Evolutionary conservation across 2,888 invertebrate genomes (phyloP).

Genomic region (Torymus auratus): DNA sequence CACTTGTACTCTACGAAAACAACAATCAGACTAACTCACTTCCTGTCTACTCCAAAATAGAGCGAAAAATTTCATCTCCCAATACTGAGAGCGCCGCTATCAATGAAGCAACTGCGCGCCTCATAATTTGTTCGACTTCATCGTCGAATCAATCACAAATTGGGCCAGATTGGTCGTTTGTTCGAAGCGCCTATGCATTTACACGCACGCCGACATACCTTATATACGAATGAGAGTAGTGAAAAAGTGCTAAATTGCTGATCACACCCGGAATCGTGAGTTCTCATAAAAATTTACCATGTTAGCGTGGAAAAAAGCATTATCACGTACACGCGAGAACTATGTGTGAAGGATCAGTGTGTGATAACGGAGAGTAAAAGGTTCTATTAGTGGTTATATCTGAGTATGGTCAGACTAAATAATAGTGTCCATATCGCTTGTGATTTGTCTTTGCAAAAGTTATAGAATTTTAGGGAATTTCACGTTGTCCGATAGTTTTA

Average conservation of each 20-base stretch:
- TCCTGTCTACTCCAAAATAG: no score
- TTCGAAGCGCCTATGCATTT: conserved; percentile 14
- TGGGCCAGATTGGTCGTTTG: conserved; percentile 40
- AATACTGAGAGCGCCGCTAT: background rate
- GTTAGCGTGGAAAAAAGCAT: no score
- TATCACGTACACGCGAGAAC: no score
- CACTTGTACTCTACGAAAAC: no score
- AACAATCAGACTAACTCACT: no score
- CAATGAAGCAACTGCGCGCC: conserved; percentile 21
- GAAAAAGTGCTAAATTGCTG: conserved; percentile 15
- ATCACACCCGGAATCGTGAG: conserved; percentile 14
- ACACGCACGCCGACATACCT: background rate
- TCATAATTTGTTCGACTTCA: conserved; percentile 6
- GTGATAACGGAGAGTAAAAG: conserved; percentile 2
- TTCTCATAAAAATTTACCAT: conserved; percentile 32
- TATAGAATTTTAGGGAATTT: conserved; percentile 22
- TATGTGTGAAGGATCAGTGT: no score
- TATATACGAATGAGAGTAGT: no score
- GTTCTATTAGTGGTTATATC: conserved; percentile 39
- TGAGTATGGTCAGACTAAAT: conserved; percentile 37
- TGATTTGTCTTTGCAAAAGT: no score
- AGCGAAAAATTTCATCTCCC: no score
- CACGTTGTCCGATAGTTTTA: background rate
- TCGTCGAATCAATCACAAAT: conserved; percentile 10
- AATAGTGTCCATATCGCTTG: background rate